Evolutionary conservation across 2,888 invertebrate genomes (phyloP).

Genomic region (Ormyrus thymus): DNA sequence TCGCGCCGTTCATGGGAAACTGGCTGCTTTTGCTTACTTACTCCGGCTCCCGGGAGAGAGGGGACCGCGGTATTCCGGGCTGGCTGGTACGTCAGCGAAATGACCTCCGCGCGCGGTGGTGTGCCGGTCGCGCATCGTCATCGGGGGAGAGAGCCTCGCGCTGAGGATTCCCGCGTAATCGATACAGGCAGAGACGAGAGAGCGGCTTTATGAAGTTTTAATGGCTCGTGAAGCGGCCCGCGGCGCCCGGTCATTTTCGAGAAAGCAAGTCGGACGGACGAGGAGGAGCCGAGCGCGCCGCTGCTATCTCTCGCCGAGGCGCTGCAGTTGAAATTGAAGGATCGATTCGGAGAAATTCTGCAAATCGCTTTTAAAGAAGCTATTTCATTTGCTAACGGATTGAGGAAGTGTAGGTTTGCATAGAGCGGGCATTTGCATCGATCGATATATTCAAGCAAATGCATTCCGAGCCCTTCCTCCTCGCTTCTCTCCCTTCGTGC

Average conservation of each 20-base stretch:
- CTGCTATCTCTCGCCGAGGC: no score
- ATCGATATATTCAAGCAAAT: slow-evolving; percentile 57
- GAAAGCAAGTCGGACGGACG: no score
- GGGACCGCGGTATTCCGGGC: no score
- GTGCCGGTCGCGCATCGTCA: slow-evolving; percentile 13
- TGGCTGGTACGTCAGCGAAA: slow-evolving; percentile 8
- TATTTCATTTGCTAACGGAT: slow-evolving; percentile 16
- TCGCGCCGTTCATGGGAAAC: slow-evolving; percentile 14
- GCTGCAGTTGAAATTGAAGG: not conserved
- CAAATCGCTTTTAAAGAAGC: slow-evolving; percentile 20
- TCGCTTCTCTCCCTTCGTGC: slow-evolving; percentile 44
- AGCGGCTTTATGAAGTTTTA: slow-evolving; percentile 44
- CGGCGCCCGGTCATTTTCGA: no score
- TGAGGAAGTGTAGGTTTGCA: slow-evolving; percentile 18
- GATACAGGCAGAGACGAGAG: not conserved
- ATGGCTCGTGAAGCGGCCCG: slow-evolving; percentile 27
- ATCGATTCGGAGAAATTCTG: not conserved
- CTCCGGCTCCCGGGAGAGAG: no score
- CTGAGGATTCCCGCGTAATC: slow-evolving; percentile 39
- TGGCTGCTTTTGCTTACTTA: not conserved
- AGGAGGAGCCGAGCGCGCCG: no score
- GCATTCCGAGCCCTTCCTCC: slow-evolving; percentile 47
- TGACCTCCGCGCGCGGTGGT: slow-evolving; percentile 5
- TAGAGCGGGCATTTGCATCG: slow-evolving; percentile 14
- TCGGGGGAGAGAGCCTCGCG: not conserved